Conservation (phyloP, 2,888 invertebrate genomes). For the Synergus itoensis region DNA sequence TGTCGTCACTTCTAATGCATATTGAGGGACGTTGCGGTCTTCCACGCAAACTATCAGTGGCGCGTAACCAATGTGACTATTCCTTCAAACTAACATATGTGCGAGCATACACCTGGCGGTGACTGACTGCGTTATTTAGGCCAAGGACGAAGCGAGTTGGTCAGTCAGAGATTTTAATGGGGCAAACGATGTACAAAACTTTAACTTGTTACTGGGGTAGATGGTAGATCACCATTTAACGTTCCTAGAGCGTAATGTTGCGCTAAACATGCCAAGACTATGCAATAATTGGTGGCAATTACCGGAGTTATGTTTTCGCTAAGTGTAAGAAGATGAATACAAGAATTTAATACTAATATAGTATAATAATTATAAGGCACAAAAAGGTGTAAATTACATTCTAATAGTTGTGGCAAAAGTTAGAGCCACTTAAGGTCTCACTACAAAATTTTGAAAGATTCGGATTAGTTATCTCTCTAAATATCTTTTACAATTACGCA, state of each 20-base stretch:
- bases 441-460: background rate
- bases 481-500: background rate
- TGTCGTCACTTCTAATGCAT: background rate
- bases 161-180: background rate
- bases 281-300: too few species aligned
- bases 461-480: background rate
- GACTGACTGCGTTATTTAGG: background rate
- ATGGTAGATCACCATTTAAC: background rate
- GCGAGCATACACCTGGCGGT: background rate
- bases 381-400: too few species aligned
- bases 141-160: constrained; percentile 2
- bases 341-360: too few species aligned
- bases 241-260: background rate
- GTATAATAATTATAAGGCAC: too few species aligned
- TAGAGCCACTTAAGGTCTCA: too few species aligned
- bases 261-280: too few species aligned
- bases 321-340: too few species aligned
- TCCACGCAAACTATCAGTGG: background rate
- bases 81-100: background rate
- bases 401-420: too few species aligned
- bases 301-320: too few species aligned
- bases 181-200: background rate
- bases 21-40: too few species aligned
- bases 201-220: background rate
- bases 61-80: background rate